Base-by-base conservation (phyloP, 2,113 vertebrate species). In the Periophthalmodon schlosseri region DNA sequence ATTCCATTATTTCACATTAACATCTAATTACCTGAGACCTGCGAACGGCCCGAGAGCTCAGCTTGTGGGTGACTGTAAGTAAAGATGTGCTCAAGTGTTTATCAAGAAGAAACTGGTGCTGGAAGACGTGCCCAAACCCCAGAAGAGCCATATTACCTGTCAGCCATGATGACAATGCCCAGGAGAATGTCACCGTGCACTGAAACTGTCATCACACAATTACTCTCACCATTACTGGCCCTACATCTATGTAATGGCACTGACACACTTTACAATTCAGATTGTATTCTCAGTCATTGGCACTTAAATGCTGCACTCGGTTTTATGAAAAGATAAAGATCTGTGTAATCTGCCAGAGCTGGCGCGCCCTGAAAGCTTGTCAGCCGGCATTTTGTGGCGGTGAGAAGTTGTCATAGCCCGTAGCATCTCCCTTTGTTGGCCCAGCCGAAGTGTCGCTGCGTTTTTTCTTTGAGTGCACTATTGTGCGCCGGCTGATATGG, bases 131-230 rank as follows among this genome's bases (percentile, higher is more conserved):
- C 78, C 84, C 90, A 84, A 82, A 90, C 86, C 90, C 86, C 82
- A 78, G 70, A 63, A 85, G 89, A 82, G 85, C 86, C 74, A 77
- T 85, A 89, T 91, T 91, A 92, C 91, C 92, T 93, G 88, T 91
- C 93, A 89, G 76, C 78, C 78, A 88, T 84, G 89, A 91, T 93
- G 89, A 92, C 91, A 93, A 92, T 90, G 89, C 91, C 91, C 87
- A 74, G 67, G 90, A 93, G 92, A 91, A 90, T 86, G 86, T 86
- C 84, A 81, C 78, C 80, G 88, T 80, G 86, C 90, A 88, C 78
- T 86, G 89, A 93, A 91, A 91, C 91, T 94, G 93, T 94, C 94
- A 94, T 93, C 91, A 93, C 92, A 93, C 91, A 93, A 92, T 94
- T 94, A 93, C 91, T 90, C 89, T 87, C 89, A 87, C 88, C 87